These are phyloP conservation scores for Melipona beecheii DNA, from an alignment of 2,888 invertebrate genomes.

Conservation along the genomic window DNA sequence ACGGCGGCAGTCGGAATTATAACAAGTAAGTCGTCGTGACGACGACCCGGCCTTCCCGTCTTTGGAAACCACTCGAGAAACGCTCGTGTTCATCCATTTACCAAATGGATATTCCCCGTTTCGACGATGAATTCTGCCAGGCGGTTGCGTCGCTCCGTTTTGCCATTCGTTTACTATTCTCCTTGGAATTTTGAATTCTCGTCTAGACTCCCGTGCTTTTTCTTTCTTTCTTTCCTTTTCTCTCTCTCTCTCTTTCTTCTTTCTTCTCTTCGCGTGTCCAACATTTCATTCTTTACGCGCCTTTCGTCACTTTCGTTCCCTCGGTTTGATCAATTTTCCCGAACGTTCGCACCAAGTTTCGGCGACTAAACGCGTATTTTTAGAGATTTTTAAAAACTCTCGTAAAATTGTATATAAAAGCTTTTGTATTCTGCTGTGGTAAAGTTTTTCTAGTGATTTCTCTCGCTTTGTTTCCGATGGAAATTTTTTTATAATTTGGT, in stretches of 20 bases:
- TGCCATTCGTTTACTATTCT: background rate
- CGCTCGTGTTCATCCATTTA: slow-evolving; percentile 4
- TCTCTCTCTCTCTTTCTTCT: no score
- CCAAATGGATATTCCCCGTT: slow-evolving; percentile 5
- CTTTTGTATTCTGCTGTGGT: no score
- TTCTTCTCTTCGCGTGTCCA: background rate
- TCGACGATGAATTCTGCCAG: background rate
- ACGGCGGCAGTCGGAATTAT: slow-evolving; percentile 31
- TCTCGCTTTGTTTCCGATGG: no score
- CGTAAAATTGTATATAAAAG: no score
- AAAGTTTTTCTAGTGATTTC: no score
- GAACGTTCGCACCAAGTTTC: no score
- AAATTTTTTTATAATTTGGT: no score
- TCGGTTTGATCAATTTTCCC: background rate
- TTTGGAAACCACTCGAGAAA: slow-evolving; percentile 2
- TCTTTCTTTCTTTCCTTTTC: background rate
- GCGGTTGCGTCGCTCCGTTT: background rate
- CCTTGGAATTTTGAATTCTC: background rate
- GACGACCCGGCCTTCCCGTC: background rate
- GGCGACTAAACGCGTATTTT: no score
- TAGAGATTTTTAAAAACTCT: no score
- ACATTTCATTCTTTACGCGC: background rate
- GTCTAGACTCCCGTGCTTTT: no score
- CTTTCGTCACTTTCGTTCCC: background rate
- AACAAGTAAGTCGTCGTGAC: slow-evolving; percentile 36